Conservation (phyloP, 2,797 vertebrate genomes). For the Galago senegalensis region DNA sequence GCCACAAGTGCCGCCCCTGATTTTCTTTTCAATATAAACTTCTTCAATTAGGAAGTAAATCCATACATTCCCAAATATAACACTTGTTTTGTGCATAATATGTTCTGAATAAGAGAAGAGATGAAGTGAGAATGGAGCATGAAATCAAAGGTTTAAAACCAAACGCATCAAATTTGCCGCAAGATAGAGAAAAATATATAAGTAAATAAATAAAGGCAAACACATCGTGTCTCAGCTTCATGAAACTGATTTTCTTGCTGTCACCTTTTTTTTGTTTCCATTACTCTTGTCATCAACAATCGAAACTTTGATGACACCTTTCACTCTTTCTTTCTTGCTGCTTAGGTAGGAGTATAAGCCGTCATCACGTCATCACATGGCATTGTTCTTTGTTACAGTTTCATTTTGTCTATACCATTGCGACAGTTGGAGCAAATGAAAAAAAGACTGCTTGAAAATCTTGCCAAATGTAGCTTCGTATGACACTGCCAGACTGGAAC, state of each 20-base stretch:
- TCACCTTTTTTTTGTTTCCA: background rate
- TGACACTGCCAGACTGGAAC: background rate
- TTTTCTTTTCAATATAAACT: constrained; percentile 2
- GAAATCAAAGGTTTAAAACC: constrained; percentile 35
- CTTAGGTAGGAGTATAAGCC: background rate
- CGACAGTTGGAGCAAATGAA: background rate
- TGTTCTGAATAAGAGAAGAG: background rate
- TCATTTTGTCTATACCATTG: constrained; percentile 11
- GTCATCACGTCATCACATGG: background rate
- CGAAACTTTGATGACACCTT: background rate
- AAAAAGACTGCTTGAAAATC: background rate
- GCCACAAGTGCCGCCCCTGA: background rate
- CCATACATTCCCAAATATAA: background rate
- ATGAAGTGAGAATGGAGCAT: background rate
- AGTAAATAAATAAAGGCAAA: background rate
- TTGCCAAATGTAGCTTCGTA: background rate
- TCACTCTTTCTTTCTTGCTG: background rate
- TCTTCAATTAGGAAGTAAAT: background rate
- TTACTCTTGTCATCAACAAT: background rate
- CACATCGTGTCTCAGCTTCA: background rate
- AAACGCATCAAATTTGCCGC: background rate
- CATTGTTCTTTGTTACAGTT: background rate
- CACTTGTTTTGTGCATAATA: background rate
- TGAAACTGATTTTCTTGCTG: background rate
- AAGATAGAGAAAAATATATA: background rate